Conservation (phyloP, 1,140 invertebrate genomes). For the Hycleus cichorii region DNA sequence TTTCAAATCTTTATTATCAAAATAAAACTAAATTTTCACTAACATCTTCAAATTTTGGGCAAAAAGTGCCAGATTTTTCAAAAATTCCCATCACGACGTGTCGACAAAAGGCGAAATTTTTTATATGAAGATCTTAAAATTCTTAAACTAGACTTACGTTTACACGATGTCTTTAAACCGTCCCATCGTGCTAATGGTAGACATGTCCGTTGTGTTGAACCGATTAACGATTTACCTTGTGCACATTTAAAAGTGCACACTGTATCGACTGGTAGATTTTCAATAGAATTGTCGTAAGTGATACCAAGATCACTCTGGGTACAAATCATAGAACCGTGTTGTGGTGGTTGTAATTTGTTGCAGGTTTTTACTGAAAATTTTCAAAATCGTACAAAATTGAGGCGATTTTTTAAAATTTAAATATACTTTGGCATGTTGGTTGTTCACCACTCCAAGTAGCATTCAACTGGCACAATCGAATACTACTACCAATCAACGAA, state of each 20-base stretch:
- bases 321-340: slow-evolving; percentile 55
- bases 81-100: too few species aligned
- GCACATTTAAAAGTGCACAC: slow-evolving; percentile 59
- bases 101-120: too few species aligned
- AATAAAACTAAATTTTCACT: too few species aligned
- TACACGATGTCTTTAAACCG: slow-evolving; percentile 57
- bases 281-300: slow-evolving; percentile 25
- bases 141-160: slow-evolving; percentile 45
- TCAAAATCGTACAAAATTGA: background rate
- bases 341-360: slow-evolving; percentile 45
- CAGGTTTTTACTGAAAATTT: slow-evolving; percentile 55
- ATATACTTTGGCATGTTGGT: slow-evolving; percentile 51
- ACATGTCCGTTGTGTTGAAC: slow-evolving; percentile 58
- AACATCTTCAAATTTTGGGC: too few species aligned
- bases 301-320: slow-evolving; percentile 43
- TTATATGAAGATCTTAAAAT: too few species aligned
- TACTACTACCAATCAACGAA: slow-evolving; percentile 54
- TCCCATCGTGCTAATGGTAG: slow-evolving; percentile 63
- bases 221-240: slow-evolving; percentile 55
- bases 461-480: slow-evolving; percentile 56
- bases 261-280: slow-evolving; percentile 49
- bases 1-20: too few species aligned
- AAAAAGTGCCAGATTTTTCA: too few species aligned
- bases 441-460: slow-evolving; percentile 60
- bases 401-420: background rate